A percentile compares a stretch with the other conserved stretches of the same genome.
These are phyloP conservation scores for Aethina tumida DNA, from an alignment of 1,140 invertebrate species.

Conservation along the genomic window DNA sequence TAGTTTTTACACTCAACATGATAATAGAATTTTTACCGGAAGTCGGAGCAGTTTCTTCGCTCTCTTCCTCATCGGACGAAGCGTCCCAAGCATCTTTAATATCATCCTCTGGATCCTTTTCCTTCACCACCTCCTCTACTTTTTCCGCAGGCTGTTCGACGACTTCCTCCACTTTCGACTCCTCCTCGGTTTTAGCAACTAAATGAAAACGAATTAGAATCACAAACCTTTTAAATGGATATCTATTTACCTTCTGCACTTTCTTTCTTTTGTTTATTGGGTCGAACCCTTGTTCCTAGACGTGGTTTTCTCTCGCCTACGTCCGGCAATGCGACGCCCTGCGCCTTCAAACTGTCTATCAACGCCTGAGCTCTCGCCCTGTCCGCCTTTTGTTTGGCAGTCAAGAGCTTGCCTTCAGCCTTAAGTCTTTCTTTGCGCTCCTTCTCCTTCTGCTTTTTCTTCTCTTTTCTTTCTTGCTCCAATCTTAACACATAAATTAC, in stretches of 20 bases:
- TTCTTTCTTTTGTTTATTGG: constrained; percentile 56
- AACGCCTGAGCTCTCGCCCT: constrained; percentile 76
- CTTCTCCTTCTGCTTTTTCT: constrained; percentile 91
- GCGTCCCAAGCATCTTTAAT: constrained; percentile 80
- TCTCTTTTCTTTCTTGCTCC: constrained; percentile 81
- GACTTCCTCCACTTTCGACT: neutral
- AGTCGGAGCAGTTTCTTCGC: constrained; percentile 40
- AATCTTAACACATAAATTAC: constrained; percentile 42
- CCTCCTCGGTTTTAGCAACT: constrained; percentile 1
- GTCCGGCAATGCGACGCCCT: constrained; percentile 61
- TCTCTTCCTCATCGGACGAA: constrained; percentile 53
- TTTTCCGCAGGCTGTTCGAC: constrained; percentile 4
- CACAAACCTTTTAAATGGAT: no score
- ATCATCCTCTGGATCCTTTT: constrained; percentile 43
- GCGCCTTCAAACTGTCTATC: constrained; percentile 77
- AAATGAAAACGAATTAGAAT: no score
- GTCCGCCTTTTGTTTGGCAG: constrained; percentile 86
- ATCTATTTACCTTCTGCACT: constrained; percentile 22
- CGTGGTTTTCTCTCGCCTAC: constrained; percentile 61
- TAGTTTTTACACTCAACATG: neutral
- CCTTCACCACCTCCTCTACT: constrained; percentile 4
- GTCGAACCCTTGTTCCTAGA: constrained; percentile 62
- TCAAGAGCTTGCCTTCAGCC: constrained; percentile 88
- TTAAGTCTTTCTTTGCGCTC: constrained; percentile 87
- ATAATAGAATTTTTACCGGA: neutral